phyloP scores from a whole-genome alignment of 1,140 invertebrate genomes.

The Muscidifurax raptorellus region DNA sequence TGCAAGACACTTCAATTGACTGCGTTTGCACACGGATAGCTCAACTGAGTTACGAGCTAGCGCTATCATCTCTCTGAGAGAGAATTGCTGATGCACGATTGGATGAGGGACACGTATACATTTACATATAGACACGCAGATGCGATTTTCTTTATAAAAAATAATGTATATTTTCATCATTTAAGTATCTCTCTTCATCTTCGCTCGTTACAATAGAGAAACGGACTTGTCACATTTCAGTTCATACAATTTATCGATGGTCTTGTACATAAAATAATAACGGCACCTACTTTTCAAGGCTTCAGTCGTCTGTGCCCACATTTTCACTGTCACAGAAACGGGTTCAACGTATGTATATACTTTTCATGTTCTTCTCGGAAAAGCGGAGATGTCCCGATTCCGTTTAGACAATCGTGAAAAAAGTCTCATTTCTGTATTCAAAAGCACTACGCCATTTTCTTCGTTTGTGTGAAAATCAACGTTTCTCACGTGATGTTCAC shows the following conservation, averaged over 20 bases:
- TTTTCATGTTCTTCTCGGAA: not conserved
- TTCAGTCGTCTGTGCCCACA: not conserved
- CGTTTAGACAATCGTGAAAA: not conserved
- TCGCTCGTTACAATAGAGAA: not conserved
- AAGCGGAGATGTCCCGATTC: not conserved
- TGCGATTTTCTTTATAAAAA: not conserved
- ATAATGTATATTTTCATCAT: slow-evolving; percentile 6
- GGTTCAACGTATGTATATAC: not conserved
- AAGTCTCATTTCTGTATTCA: not conserved
- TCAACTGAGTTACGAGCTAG: slow-evolving; percentile 15
- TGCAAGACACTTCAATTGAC: slow-evolving; percentile 10
- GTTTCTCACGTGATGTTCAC: not conserved
- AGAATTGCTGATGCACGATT: slow-evolving; percentile 2
- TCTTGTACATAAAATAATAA: slow-evolving; percentile 12
- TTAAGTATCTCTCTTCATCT: not conserved
- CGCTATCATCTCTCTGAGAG: not conserved
- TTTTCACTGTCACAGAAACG: not conserved
- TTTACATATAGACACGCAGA: not conserved
- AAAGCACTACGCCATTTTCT: not conserved
- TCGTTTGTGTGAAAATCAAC: not conserved
- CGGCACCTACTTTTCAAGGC: slow-evolving; percentile 9
- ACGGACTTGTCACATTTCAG: slow-evolving; percentile 1
- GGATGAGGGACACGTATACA: not conserved
- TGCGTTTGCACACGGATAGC: not conserved
- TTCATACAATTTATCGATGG: not conserved